Conservation (phyloP, 2,888 invertebrate species). For the Meliscaeva auricollis region DNA sequence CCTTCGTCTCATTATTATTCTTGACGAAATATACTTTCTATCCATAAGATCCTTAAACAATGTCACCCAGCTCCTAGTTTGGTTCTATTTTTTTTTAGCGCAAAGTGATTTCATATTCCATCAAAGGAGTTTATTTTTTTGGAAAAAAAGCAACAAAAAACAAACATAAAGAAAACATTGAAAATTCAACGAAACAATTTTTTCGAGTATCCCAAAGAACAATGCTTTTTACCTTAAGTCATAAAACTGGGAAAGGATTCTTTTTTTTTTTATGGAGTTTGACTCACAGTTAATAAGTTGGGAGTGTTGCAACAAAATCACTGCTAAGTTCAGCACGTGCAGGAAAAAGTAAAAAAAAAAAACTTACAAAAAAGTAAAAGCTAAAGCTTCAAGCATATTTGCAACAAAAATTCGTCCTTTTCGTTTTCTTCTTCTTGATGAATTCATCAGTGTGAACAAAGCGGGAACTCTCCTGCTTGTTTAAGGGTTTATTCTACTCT, state of each 20-base stretch:
- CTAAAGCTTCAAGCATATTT: slow-evolving; percentile 50
- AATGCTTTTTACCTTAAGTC: slow-evolving; percentile 59
- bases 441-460: slow-evolving; percentile 49
- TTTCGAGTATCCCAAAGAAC: slow-evolving; percentile 48
- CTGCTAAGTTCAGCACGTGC: slow-evolving; percentile 30
- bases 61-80: slow-evolving; percentile 21
- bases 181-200: slow-evolving; percentile 52
- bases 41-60: slow-evolving; percentile 41
- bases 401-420: background rate
- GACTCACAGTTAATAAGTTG: slow-evolving; percentile 39
- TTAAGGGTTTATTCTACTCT: slow-evolving; percentile 19
- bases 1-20: slow-evolving; percentile 18
- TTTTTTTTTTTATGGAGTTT: slow-evolving; percentile 27
- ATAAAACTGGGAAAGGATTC: slow-evolving; percentile 13
- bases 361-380: slow-evolving; percentile 23
- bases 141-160: slow-evolving; percentile 8
- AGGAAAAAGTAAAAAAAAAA: background rate
- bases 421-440: slow-evolving; percentile 34
- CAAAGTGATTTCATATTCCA: slow-evolving; percentile 64
- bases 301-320: slow-evolving; percentile 34
- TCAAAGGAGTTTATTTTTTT: slow-evolving; percentile 40
- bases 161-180: slow-evolving; percentile 42
- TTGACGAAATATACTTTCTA: slow-evolving; percentile 41
- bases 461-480: slow-evolving; percentile 16
- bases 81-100: slow-evolving; percentile 2